Base-by-base conservation (phyloP, 2,797 vertebrate genomes). In the Semaprochilodus insignis region DNA sequence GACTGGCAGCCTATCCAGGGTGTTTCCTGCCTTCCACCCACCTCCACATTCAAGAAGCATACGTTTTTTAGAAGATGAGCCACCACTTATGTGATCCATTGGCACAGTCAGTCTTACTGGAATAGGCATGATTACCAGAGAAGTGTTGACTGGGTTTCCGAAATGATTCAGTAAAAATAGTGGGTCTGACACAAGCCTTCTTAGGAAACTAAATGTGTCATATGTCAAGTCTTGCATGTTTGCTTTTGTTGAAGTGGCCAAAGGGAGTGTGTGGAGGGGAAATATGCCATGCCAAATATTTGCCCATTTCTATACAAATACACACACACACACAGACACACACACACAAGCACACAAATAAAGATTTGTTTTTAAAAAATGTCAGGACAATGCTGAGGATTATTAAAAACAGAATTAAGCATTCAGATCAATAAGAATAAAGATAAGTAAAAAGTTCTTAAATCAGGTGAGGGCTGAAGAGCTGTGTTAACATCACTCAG, bases 171-270 rank as follows among this genome's bases (percentile, higher is more conserved):
- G 3, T 14, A 15, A 27, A 14, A 63, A 23, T 8, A 25, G 10
- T 60, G 34, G 51, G 40, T 21, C 69, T 74, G 52, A 15, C 70
- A 63, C 44, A 63, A 44, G 67, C 60, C 71, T 76, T 78, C 67
- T 54, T 80, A 17, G 79, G 62, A 78, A 83, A 76, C 63, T 25
- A 74, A 77, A 14, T 8, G 36, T n/a, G 69, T 36, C 52, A 66
- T 21, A 40, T 65, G 74, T 82, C 85, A 85, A 90, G 89, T 23
- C 21, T 25, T 3, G n/a, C 7, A n/a, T 23, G 21, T 77, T 87
- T 82, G 89, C 76, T 83, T 88, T 87, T 86, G 89, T 48, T 75
- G 74, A 81, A 78, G 57, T 77, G 55, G 31, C 11, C 23, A 19
- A 54, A 54, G 54, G 34, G 62, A n/a, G 83, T 86, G 87, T 78